Evolutionary conservation across 1,140 invertebrate species (phyloP), one percentile per base, ranked within the genome.

Genomic region (Monomorium pharaonis): DNA sequence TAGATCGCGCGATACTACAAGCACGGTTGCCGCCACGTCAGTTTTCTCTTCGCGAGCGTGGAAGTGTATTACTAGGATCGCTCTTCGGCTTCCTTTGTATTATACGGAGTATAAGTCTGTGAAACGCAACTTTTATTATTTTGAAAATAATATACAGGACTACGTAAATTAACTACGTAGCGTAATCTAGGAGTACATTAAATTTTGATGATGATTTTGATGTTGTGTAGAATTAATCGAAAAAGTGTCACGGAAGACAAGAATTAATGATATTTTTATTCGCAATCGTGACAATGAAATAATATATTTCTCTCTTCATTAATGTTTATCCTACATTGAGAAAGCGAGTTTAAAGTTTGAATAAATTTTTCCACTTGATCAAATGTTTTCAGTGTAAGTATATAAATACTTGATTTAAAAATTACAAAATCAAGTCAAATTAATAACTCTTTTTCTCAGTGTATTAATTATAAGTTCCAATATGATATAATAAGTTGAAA

Each of bases 1-100:
- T 47, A 83, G 85, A 86, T 84, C 60, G 49, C 75, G 75, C 75
- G 75, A 85, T 67, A 67, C 30, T 56, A 24, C 9, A 24, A 67
- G 67, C 67, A 24, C 58, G 85, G 12, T 30, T 44, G 12, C 14
- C 56, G 84, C 27, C 30, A 30, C 58, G 58, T 54, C 47, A 42
- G 16, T 69, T 80, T 70, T 81, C 51, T 49, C 24, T 24, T 44
- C 77, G 42, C 37, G 12, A 14, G 44, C 65, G 21, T 72, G 27
- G 37, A 72, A 81, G 33, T 51, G 30, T 16, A 69, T 18, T 27
- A 81, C 30, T 49, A 56, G 54, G 27, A 83, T 72, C 12, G 78
- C 67, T 51, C 51, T 60, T 72, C 24, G 51, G 78, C 51, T 18
- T 51, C 33, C 37, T 72, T 72, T 83, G 14, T 47, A 33, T 60